Evolutionary conservation across 92 coral and sea anemone genomes (phyloP), one percentile per base, ranked within the genome.

Genomic region (Umimayanthus kanabou): DNA sequence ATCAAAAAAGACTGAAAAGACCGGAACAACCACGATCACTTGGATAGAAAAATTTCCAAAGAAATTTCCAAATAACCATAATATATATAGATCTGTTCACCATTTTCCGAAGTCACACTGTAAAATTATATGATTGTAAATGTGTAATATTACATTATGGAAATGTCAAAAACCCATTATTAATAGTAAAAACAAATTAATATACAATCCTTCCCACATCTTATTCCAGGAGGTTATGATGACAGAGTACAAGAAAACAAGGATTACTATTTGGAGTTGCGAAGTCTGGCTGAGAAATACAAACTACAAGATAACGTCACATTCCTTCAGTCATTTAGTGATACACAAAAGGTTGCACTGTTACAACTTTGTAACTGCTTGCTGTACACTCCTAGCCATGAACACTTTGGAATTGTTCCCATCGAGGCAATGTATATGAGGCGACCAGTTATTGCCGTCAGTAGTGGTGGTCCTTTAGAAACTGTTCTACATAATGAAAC

Each of bases 351-450:
- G 76, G 90, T 95, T 47, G 88, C 92, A 18, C 94, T 97, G 26
- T 92, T 97, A 18, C 81, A 94, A 81, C 86, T 75, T 14, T 91
- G 97, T 77, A 85, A 89, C 37, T 97, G 99, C 77, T 91, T 97
- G 65, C 76, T 97, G 65, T 97, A 97, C 92, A 97, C 99, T 8
- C 99, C 99, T 14, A 95, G 98, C 73, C 87, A 97, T 72, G 99
- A 97, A 88, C 99, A 97, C 76, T 97, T 97, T 92, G 99, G 99
- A 28, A 88, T 97, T 61, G 99, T 97, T 55, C 99, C 99, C 58
- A 91, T 97, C 43, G 99, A 97, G 72, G 99, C 99, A 57, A 97
- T 97, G 99, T 97, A 95, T 87, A 93, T 91, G 91, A 88, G 85
- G 39, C 85, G 99, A 30, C 97, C 99, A 61, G 99, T 97, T 28